Evolutionary conservation across 1,140 invertebrate genomes (phyloP).

Genomic region (Diorhabda carinulata): DNA sequence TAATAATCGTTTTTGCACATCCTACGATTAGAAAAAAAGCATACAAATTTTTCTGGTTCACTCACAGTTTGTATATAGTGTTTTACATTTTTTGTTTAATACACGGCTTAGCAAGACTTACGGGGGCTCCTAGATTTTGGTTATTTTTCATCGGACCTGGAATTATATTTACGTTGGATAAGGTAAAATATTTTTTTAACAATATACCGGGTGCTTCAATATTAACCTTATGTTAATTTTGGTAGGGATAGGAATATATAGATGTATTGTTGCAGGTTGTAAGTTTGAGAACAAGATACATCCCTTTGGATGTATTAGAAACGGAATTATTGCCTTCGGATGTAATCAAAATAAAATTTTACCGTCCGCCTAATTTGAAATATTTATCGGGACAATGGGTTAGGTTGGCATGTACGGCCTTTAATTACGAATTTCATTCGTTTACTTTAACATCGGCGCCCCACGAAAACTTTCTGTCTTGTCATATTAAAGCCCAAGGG

Average conservation of each 20-base stretch:
- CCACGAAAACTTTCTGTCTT: constrained; percentile 94
- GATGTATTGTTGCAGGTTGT: constrained; percentile 61
- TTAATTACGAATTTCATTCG: constrained; percentile 94
- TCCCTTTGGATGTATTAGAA: constrained; percentile 91
- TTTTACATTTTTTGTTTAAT: constrained; percentile 88
- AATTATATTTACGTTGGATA: constrained; percentile 85
- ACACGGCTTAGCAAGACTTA: constrained; percentile 91
- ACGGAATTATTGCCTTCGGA: constrained; percentile 95
- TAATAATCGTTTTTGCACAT: constrained; percentile 97
- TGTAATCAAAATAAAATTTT: constrained; percentile 89
- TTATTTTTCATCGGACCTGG: constrained; percentile 94
- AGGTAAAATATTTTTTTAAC: constrained; percentile 55
- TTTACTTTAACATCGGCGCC: constrained; percentile 98
- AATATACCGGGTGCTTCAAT: neutral
- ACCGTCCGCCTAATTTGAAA: constrained; percentile 92
- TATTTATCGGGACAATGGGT: constrained; percentile 91
- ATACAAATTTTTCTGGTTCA: constrained; percentile 95
- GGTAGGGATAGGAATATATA: neutral
- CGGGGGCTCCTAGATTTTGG: constrained; percentile 91
- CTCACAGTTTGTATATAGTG: constrained; percentile 90
- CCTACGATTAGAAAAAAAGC: constrained; percentile 89
- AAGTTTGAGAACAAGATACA: constrained; percentile 85
- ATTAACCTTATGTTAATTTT: neutral
- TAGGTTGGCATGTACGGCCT: constrained; percentile 86
- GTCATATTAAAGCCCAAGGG: constrained; percentile 95